Conservation (phyloP, 2,797 vertebrate species). For the Pitangus sulphuratus region DNA sequence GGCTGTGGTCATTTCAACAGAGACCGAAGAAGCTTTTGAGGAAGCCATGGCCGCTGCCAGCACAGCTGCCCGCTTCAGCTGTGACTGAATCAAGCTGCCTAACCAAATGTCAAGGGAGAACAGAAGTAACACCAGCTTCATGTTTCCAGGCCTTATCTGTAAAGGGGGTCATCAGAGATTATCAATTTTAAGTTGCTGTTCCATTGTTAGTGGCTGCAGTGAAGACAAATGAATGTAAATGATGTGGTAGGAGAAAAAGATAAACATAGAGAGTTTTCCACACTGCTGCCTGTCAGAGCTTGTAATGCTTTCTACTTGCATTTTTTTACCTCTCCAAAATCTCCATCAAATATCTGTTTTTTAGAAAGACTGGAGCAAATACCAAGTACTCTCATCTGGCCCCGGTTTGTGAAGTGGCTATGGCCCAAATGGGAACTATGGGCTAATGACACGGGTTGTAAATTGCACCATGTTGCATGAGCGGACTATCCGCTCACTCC, state of each 20-base stretch:
- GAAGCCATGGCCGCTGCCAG: background rate
- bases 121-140: background rate
- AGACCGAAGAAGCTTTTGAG: background rate
- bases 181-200: background rate
- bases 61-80: background rate
- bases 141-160: background rate
- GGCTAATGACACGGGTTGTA: background rate
- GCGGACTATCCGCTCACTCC: background rate
- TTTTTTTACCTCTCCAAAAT: background rate
- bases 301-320: background rate
- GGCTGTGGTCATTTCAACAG: background rate
- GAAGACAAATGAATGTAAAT: background rate
- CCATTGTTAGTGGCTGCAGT: background rate
- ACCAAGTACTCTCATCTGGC: background rate
- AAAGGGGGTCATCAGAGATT: background rate
- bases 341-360: background rate
- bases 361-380: background rate
- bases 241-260: background rate
- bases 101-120: background rate
- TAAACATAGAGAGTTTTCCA: background rate
- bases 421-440: background rate
- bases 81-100: background rate
- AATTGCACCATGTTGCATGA: too few species aligned
- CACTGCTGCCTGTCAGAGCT: background rate
- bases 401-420: background rate